Conservation (phyloP, 2,888 invertebrate genomes). For the Melanostoma mellinum region DNA sequence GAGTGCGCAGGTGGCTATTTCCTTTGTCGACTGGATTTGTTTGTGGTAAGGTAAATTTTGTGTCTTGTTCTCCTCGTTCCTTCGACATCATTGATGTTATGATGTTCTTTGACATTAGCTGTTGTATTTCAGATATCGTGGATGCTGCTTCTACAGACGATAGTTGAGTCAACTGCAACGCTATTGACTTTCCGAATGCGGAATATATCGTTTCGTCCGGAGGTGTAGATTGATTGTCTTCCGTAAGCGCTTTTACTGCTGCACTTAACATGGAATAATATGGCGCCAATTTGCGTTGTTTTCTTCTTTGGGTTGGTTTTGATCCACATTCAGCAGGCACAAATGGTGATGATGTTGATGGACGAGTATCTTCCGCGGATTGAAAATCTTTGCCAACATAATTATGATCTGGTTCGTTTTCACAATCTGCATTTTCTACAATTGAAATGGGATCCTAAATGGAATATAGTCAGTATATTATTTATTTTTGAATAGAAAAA, state of each 20-base stretch:
- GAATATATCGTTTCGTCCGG: slow-evolving; percentile 52
- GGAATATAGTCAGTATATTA: no score
- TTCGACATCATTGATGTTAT: slow-evolving; percentile 21
- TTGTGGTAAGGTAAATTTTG: no score
- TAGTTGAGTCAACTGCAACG: slow-evolving; percentile 66
- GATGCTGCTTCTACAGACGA: slow-evolving; percentile 62
- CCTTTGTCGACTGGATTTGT: no score
- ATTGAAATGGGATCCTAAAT: no score
- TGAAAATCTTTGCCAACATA: no score
- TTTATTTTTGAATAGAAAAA: no score
- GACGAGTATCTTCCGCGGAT: neutral
- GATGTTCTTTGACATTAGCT: slow-evolving; percentile 35
- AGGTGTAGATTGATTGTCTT: neutral
- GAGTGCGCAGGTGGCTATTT: no score
- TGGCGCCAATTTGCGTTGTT: slow-evolving; percentile 1
- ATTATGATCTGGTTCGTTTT: no score
- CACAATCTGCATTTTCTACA: no score
- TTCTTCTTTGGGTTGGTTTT: neutral
- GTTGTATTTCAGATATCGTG: slow-evolving; percentile 62
- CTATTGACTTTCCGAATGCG: slow-evolving; percentile 68
- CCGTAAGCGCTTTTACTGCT: slow-evolving; percentile 1
- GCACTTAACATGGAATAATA: slow-evolving; percentile 4
- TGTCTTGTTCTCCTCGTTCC: neutral
- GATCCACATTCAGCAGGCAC: neutral
- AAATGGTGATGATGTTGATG: neutral